Conservation (phyloP, 2,113 vertebrate genomes). For the Lepus europaeus region DNA sequence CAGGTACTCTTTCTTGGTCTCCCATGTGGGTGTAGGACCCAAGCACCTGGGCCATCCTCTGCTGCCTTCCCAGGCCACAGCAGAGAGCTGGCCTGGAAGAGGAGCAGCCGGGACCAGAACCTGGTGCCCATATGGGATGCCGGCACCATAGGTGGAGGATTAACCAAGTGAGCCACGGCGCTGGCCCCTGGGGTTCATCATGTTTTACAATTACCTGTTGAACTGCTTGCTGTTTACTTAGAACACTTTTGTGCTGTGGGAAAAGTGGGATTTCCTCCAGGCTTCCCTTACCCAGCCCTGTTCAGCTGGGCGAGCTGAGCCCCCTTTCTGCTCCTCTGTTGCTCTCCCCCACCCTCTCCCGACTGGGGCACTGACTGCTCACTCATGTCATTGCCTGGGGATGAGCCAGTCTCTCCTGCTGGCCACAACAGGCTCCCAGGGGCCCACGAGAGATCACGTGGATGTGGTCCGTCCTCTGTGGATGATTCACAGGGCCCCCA, state of each 20-base stretch:
- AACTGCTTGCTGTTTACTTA: no score
- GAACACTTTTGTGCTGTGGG: background rate
- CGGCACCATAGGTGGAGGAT: no score
- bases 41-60: no score
- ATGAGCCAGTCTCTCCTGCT: background rate
- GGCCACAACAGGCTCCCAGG: background rate
- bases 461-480: fast-evolving
- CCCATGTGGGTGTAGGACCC: no score
- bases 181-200: no score
- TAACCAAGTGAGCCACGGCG: no score
- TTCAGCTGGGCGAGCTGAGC: background rate
- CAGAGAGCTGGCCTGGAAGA: no score
- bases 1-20: no score
- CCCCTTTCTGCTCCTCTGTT: background rate
- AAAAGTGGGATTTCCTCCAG: background rate
- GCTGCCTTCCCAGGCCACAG: no score
- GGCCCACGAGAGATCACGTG: background rate
- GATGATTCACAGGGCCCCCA: background rate
- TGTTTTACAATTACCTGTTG: no score
- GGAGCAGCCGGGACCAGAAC: no score
- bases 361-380: background rate
- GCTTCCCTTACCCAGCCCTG: background rate
- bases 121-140: no score
- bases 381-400: background rate
- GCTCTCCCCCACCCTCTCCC: background rate